Percentiles rank a stretch among this genome's conserved stretches.
Conservation (phyloP, 2,888 invertebrate species). For the Drosophila flavopinicola region DNA sequence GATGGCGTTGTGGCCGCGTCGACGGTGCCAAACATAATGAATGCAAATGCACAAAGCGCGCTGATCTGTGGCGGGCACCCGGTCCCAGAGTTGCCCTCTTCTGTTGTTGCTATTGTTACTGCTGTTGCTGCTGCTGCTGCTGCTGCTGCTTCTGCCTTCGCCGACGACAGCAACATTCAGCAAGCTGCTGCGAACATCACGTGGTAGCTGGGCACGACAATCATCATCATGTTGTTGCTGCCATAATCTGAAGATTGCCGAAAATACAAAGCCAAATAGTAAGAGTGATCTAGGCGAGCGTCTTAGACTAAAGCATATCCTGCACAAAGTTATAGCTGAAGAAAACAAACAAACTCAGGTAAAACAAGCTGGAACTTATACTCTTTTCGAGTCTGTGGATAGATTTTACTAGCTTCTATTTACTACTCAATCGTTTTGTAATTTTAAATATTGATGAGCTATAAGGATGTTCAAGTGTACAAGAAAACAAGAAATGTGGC, state of each 20-base stretch:
- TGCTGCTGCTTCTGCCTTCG: constrained; percentile 5
- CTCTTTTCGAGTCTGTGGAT: too few relatives aligned
- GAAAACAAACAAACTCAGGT: too few relatives aligned
- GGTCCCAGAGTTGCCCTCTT: constrained; percentile 43
- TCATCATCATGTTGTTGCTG: constrained; percentile 51
- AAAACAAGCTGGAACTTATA: too few relatives aligned
- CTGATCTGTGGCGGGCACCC: constrained; percentile 69
- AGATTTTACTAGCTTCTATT: too few relatives aligned
- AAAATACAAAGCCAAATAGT: constrained; percentile 23
- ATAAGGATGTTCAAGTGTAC: too few relatives aligned
- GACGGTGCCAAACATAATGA: constrained; percentile 79
- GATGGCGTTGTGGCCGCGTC: constrained; percentile 69
- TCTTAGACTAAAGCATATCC: constrained; percentile 9
- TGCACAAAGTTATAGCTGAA: background rate
- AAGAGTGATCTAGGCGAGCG: constrained; percentile 11
- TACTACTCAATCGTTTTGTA: too few relatives aligned
- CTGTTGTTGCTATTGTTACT: constrained; percentile 4
- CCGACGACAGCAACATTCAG: constrained; percentile 18
- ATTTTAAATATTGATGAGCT: too few relatives aligned
- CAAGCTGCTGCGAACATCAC: constrained; percentile 40
- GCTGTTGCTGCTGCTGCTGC: constrained; percentile 6
- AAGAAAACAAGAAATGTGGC: too few relatives aligned
- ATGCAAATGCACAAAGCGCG: constrained; percentile 71
- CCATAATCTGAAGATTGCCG: constrained; percentile 59
- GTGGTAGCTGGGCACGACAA: constrained; percentile 59